phyloP scores from a whole-genome alignment of 2,888 invertebrate species.

The Scaptomyza cyrtandrae region DNA sequence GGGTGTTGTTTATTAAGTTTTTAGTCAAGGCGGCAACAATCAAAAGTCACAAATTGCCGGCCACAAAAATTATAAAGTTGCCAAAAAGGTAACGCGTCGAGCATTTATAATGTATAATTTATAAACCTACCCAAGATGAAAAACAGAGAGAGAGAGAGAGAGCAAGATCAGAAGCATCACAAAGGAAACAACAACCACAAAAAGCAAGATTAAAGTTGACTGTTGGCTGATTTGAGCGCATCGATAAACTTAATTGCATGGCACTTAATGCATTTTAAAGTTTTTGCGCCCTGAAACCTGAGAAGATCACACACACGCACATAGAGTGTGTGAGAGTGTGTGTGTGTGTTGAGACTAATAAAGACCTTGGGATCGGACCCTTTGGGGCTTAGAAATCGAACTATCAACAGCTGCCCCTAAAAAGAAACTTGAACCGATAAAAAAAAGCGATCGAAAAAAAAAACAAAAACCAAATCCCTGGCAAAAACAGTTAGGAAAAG shows the following conservation, averaged over 20 bases:
- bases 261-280: constrained; percentile 80
- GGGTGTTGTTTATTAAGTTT: too few species aligned
- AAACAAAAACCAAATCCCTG: constrained; percentile 6
- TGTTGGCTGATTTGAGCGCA: constrained; percentile 69
- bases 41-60: constrained; percentile 46
- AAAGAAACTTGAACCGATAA: constrained; percentile 27
- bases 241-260: constrained; percentile 79
- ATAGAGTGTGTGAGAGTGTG: constrained; percentile 2
- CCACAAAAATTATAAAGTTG: constrained; percentile 57
- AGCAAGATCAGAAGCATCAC: neutral
- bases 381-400: constrained; percentile 75
- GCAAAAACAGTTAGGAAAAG: neutral
- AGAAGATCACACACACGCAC: constrained; percentile 36
- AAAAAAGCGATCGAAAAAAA: neutral
- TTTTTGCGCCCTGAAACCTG: constrained; percentile 62
- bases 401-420: constrained; percentile 70
- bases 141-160: too few species aligned
- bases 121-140: constrained; percentile 35
- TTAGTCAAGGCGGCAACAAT: constrained; percentile 25
- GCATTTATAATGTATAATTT: constrained; percentile 73
- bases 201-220: constrained; percentile 63
- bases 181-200: constrained; percentile 4
- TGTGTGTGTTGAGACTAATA: constrained; percentile 54
- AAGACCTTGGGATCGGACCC: constrained; percentile 70
- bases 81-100: constrained; percentile 68